A percentile compares a stretch with the other conserved stretches of the same genome.
phyloP scores from a whole-genome alignment of 2,888 invertebrate species.

The Trichopoda pennipes region DNA sequence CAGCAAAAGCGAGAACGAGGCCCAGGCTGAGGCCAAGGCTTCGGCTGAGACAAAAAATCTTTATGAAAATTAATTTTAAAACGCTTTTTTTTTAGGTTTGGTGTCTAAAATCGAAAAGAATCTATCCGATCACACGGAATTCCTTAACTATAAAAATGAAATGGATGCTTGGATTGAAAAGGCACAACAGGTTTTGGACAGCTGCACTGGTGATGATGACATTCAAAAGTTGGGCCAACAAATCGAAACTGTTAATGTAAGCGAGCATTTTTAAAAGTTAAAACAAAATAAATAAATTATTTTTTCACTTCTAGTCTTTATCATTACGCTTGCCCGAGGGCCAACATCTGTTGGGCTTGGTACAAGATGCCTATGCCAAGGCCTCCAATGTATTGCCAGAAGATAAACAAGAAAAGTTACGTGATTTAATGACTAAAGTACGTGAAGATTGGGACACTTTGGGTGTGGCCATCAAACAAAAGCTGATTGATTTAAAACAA shows the following conservation, averaged over 20 bases:
- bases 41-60: too few relatives aligned
- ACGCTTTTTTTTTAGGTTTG: conserved; percentile 80
- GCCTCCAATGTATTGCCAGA: conserved; percentile 90
- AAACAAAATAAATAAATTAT: neutral
- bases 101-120: conserved; percentile 94
- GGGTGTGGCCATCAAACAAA: conserved; percentile 93
- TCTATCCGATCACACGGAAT: conserved; percentile 94
- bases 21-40: too few relatives aligned
- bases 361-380: conserved; percentile 92
- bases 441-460: conserved; percentile 94
- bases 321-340: conserved; percentile 89
- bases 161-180: conserved; percentile 91
- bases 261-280: conserved; percentile 62
- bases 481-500: conserved; percentile 91
- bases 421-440: conserved; percentile 88
- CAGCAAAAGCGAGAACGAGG: neutral
- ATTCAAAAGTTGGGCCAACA: conserved; percentile 89
- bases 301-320: conserved; percentile 72
- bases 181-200: conserved; percentile 90
- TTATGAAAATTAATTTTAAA: neutral
- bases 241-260: conserved; percentile 89
- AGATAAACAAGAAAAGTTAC: conserved; percentile 89
- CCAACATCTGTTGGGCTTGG: conserved; percentile 90
- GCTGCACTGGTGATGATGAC: conserved; percentile 91
- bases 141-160: conserved; percentile 91